Evolutionary conservation across 2,797 vertebrate species (phyloP), one percentile per base, ranked within the genome.

Genomic region (Gorsachius magnificus): DNA sequence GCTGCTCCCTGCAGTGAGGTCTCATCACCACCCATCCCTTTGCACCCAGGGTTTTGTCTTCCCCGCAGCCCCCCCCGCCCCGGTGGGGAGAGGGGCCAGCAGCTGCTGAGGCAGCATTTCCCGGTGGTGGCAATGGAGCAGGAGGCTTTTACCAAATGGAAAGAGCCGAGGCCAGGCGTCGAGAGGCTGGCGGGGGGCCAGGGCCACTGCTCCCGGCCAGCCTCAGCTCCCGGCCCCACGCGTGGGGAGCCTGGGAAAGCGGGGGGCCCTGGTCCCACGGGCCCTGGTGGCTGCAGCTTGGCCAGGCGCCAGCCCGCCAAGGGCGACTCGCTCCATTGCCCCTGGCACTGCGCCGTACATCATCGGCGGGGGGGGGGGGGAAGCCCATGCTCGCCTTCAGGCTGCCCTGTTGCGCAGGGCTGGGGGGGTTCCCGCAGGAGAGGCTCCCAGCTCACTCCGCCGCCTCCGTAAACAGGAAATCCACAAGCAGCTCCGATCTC

Each of bases 381-480:
- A 33, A 26, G 41, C 41, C 60, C 0, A 5, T 10, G 29, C 66
- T 61, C 7, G 8, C 33, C 51, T 43, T 26, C 53, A 19, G 71
- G 64, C 77, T 71, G 33, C 38, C 71, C 83, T 9, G 3, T 16
- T 36, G 38, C 12, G 4, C 70, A 58, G 85, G 54, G 46, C 63
- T 1, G 18, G 29, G 78, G 83, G 66, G 53, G 35, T 24, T 74
- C 80, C 91, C 5, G 1, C 80, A 77, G 71, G 41, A 89, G 79
- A 93, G n/a, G 60, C 53, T 94, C 74, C 29, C 4, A 0, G 35
- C 89, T 92, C 3, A 1, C 84, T 88, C 72, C 2, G 1, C 54
- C 0, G 15, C 81, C 84, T 93, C 95, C 5, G n/a, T 96, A 96
- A 97, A 97, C 96, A 97, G 96, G 97, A 97, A 97, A 97, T 94